These are phyloP conservation scores for Drosophila grimshawi DNA, from an alignment of 1,140 invertebrate species.

Conservation along the genomic window DNA sequence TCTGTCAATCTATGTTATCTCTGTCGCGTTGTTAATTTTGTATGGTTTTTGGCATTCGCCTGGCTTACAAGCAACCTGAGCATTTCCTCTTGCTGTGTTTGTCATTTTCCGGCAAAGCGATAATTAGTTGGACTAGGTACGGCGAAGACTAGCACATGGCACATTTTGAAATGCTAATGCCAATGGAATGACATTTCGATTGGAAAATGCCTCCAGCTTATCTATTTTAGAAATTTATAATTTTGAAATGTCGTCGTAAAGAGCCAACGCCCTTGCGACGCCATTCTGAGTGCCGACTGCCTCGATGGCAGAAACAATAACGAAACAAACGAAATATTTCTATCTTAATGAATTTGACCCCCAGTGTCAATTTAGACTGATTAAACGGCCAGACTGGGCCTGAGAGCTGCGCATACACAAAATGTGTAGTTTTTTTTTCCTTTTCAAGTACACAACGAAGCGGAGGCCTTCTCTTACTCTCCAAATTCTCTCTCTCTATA, in stretches of 20 bases:
- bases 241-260: slow-evolving; percentile 48
- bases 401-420: slow-evolving; percentile 19
- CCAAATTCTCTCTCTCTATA: neutral
- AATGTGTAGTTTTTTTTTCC: slow-evolving; percentile 14
- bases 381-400: slow-evolving; percentile 69
- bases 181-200: slow-evolving; percentile 14
- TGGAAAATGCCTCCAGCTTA: slow-evolving; percentile 67
- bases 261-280: slow-evolving; percentile 60
- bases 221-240: slow-evolving; percentile 69
- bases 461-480: neutral
- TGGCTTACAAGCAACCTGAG: slow-evolving; percentile 15
- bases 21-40: slow-evolving; percentile 23
- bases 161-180: slow-evolving; percentile 24
- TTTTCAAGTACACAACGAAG: slow-evolving; percentile 34
- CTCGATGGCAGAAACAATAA: slow-evolving; percentile 42
- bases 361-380: slow-evolving; percentile 83
- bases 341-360: slow-evolving; percentile 83
- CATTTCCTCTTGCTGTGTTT: slow-evolving; percentile 50
- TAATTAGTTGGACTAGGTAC: slow-evolving; percentile 37
- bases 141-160: neutral
- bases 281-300: slow-evolving; percentile 7
- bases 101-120: slow-evolving; percentile 35
- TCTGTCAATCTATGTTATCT: slow-evolving; percentile 18
- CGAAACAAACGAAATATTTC: slow-evolving; percentile 79
- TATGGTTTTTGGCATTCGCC: slow-evolving; percentile 19